A percentile compares a stretch with the other conserved stretches of the same genome.
phyloP scores from a whole-genome alignment of 2,797 vertebrate genomes.

The Centroberyx gerrardi region DNA sequence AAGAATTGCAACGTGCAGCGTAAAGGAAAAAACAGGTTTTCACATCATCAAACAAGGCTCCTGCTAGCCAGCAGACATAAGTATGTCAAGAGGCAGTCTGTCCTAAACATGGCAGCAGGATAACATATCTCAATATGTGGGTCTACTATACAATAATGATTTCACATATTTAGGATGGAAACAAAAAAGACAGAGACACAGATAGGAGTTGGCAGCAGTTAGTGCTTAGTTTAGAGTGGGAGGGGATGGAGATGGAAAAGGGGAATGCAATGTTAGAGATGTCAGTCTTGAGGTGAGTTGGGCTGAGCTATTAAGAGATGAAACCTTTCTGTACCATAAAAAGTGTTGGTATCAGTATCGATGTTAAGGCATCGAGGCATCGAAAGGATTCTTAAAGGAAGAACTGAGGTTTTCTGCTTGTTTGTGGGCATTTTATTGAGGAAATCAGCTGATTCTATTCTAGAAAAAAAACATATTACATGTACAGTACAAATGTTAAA shows the following conservation, averaged over 20 bases:
- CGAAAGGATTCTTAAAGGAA: too few relatives aligned
- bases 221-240: constrained; percentile 57
- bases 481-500: too few relatives aligned
- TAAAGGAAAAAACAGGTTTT: constrained; percentile 38
- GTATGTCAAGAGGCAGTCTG: constrained; percentile 54
- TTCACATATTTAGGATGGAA: constrained; percentile 37
- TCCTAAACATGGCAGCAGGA: constrained; percentile 64
- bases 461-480: too few relatives aligned
- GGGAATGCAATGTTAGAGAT: constrained; percentile 41
- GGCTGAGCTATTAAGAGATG: constrained; percentile 27
- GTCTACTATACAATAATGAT: constrained; percentile 65
- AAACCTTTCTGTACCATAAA: constrained; percentile 15
- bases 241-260: constrained; percentile 32
- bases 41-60: constrained; percentile 49
- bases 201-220: constrained; percentile 68
- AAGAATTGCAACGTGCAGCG: constrained; percentile 32
- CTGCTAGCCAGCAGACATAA: constrained; percentile 41
- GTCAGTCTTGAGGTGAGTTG: constrained; percentile 51
- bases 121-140: constrained; percentile 60
- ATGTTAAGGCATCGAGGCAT: background rate
- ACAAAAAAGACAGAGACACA: constrained; percentile 63
- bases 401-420: too few relatives aligned
- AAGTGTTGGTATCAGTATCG: background rate
- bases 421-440: too few relatives aligned
- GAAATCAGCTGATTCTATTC: too few relatives aligned